These are phyloP conservation scores for Microctenopoma lineatum DNA, from an alignment of 2,797 vertebrate species.

Conservation along the genomic window DNA sequence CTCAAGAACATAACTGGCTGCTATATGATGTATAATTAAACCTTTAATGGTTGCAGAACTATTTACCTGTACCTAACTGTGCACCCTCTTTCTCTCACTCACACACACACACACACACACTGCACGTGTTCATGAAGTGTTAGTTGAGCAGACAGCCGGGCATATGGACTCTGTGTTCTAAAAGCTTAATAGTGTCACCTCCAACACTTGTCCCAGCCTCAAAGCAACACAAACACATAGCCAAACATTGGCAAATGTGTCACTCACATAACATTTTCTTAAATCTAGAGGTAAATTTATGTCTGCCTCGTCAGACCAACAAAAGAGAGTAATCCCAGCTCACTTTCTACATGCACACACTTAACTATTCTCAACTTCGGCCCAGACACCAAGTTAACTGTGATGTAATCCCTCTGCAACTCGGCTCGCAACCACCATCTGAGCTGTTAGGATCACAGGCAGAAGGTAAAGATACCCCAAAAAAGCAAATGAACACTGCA, in stretches of 20 bases:
- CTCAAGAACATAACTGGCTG: not conserved
- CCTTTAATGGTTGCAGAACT: not conserved
- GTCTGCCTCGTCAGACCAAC: not conserved
- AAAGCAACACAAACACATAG: conserved; percentile 9
- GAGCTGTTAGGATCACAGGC: too few species aligned
- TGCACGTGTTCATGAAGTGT: not conserved
- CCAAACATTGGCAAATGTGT: not conserved
- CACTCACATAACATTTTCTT: not conserved
- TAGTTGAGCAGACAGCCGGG: conserved; percentile 10
- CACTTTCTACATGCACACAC: not conserved
- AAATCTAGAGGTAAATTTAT: too few species aligned
- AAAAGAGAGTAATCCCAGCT: conserved; percentile 10
- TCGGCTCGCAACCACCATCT: too few species aligned
- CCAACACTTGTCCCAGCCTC: not conserved
- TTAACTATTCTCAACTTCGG: conserved; percentile 21
- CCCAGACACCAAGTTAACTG: not conserved
- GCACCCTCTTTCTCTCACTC: too few species aligned
- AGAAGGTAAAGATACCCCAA: not conserved
- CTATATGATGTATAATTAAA: not conserved
- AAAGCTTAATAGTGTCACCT: conserved; percentile 25
- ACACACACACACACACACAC: conserved; percentile 26
- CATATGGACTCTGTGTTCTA: conserved; percentile 18
- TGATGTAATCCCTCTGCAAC: conserved; percentile 21
- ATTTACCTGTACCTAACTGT: not conserved
- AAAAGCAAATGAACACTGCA: not conserved